phyloP scores from a whole-genome alignment of 2,888 invertebrate species.

The Ariolimax columbianus region DNA sequence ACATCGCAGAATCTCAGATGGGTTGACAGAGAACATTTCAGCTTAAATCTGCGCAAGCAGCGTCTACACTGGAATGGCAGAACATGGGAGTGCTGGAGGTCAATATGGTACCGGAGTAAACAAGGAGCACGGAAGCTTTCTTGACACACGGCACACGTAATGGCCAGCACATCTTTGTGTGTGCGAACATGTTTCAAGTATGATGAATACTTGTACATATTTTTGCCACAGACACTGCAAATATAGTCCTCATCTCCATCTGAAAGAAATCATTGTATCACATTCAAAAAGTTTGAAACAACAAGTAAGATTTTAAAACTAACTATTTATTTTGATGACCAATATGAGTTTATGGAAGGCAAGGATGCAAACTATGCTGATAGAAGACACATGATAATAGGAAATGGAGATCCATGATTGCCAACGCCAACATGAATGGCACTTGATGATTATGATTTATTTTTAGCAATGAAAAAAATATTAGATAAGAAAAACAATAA shows the following conservation, averaged over 20 bases:
- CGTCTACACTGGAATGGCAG: conserved; percentile 51
- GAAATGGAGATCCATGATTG: no score
- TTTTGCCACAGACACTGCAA: conserved; percentile 39
- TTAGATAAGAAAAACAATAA: no score
- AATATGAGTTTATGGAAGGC: no score
- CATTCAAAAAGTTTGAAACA: not conserved
- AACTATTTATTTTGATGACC: no score
- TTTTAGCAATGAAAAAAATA: no score
- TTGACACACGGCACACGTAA: conserved; percentile 52
- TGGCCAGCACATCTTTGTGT: conserved; percentile 31
- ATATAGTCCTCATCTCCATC: conserved; percentile 27
- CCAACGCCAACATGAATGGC: no score
- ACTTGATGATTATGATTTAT: no score
- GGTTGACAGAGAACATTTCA: conserved; percentile 48
- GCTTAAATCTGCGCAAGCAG: conserved; percentile 53
- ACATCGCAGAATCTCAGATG: conserved; percentile 51
- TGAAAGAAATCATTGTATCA: conserved; percentile 7
- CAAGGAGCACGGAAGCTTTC: conserved; percentile 49
- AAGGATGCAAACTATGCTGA: no score
- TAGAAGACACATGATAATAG: no score
- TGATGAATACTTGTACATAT: conserved; percentile 6
- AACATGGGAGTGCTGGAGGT: conserved; percentile 44
- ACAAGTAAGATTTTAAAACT: no score
- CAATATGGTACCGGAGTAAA: conserved; percentile 50
- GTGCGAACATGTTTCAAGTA: conserved; percentile 39